Percentiles rank a stretch among this genome's conserved stretches.
phyloP scores from a whole-genome alignment of 1,140 invertebrate genomes.

The Bursaphelenchus mucronatus region DNA sequence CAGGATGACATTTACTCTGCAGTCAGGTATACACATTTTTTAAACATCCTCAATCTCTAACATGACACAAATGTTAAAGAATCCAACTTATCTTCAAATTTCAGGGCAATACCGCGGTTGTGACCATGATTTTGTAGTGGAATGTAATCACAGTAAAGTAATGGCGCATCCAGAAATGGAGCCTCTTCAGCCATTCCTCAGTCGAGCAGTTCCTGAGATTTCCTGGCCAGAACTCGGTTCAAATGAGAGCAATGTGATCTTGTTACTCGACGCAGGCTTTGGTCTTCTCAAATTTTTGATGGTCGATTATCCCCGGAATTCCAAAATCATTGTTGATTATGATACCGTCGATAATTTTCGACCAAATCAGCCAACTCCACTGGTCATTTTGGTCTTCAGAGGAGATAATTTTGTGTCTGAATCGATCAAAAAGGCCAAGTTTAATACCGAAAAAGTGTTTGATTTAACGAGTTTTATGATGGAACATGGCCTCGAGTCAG shows the following conservation, averaged over 20 bases:
- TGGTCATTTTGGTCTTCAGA: constrained; percentile 50
- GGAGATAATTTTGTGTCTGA: constrained; percentile 7
- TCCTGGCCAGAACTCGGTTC: constrained; percentile 45
- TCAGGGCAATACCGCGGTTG: constrained; percentile 53
- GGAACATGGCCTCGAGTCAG: constrained; percentile 44
- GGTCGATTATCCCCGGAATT: constrained; percentile 49
- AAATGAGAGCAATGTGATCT: constrained; percentile 42
- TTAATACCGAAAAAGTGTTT: constrained; percentile 37
- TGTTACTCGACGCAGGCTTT: constrained; percentile 53
- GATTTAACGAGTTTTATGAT: constrained; percentile 51
- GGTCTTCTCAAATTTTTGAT: constrained; percentile 50
- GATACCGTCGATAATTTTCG: constrained; percentile 54
- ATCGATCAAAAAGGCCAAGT: constrained; percentile 7
- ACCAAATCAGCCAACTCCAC: constrained; percentile 44
- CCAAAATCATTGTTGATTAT: constrained; percentile 45
- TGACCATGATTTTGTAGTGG: constrained; percentile 49
- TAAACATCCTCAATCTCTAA: constrained; percentile 10
- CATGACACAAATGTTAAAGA: background rate
- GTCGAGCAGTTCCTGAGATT: constrained; percentile 43
- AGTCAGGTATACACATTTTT: constrained; percentile 30
- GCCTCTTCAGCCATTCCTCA: constrained; percentile 43
- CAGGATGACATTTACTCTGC: constrained; percentile 37
- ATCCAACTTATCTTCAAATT: constrained; percentile 1
- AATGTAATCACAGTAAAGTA: constrained; percentile 17
- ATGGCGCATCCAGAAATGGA: constrained; percentile 47